Evolutionary conservation across 2,113 vertebrate species (phyloP).

Genomic region (Monopterus albus): DNA sequence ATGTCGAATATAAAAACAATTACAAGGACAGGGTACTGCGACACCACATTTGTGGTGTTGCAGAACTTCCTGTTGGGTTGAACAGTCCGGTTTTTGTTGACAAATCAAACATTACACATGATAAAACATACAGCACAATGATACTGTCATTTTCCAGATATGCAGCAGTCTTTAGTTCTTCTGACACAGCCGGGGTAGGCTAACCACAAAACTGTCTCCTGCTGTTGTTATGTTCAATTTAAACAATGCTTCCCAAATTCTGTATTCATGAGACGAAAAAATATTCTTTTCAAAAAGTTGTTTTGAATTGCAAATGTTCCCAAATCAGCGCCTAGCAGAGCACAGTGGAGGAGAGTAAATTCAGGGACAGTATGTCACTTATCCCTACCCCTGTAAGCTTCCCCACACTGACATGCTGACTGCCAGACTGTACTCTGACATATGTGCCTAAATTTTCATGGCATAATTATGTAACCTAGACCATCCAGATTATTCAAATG

Average conservation of each 20-base stretch:
- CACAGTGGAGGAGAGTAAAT: slow-evolving; percentile 68
- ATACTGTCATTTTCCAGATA: slow-evolving; percentile 41
- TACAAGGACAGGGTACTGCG: no score
- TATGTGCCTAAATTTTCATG: slow-evolving; percentile 82
- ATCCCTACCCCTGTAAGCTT: slow-evolving; percentile 78
- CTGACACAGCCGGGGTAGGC: slow-evolving; percentile 42
- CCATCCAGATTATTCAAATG: slow-evolving; percentile 85
- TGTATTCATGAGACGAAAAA: slow-evolving; percentile 80
- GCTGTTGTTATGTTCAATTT: slow-evolving; percentile 68
- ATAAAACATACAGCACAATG: slow-evolving; percentile 1
- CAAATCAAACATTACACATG: slow-evolving; percentile 27
- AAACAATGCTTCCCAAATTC: slow-evolving; percentile 71
- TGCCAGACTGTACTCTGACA: slow-evolving; percentile 76
- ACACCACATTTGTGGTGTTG: no score
- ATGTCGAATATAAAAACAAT: no score
- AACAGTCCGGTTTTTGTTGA: no score
- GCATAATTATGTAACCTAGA: slow-evolving; percentile 85
- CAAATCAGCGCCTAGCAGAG: slow-evolving; percentile 77
- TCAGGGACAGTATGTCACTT: slow-evolving; percentile 75
- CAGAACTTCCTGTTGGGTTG: slow-evolving; percentile 36
- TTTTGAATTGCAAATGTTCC: slow-evolving; percentile 85
- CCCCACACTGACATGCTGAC: slow-evolving; percentile 66
- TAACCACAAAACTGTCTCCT: slow-evolving; percentile 58
- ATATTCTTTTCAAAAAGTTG: slow-evolving; percentile 77
- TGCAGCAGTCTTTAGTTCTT: slow-evolving; percentile 33